These are phyloP conservation scores for Denticeps clupeoides DNA, from an alignment of 2,797 vertebrate genomes.

Conservation along the genomic window DNA sequence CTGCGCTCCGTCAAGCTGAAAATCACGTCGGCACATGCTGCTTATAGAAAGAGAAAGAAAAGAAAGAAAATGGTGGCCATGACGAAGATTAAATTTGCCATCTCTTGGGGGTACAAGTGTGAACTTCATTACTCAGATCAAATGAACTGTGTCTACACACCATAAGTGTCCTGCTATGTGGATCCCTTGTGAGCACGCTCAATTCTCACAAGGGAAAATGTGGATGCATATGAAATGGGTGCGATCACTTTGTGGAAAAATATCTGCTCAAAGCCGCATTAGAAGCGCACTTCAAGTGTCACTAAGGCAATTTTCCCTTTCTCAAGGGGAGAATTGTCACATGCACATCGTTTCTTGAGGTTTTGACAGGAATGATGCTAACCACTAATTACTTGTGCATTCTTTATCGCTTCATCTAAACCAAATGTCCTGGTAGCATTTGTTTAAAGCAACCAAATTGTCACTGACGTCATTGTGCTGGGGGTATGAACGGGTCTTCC, in stretches of 20 bases:
- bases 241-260: background rate
- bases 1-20: background rate
- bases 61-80: background rate
- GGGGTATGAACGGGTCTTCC: too few relatives aligned
- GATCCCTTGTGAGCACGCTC: background rate
- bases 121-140: background rate
- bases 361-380: too few relatives aligned
- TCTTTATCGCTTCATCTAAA: too few relatives aligned
- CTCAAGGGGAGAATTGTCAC: too few relatives aligned
- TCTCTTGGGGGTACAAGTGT: background rate
- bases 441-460: too few relatives aligned
- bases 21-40: background rate
- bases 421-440: too few relatives aligned
- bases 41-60: background rate
- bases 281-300: too few relatives aligned
- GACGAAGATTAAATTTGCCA: conserved; percentile 1
- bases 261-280: too few relatives aligned
- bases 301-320: too few relatives aligned
- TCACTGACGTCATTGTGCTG: too few relatives aligned
- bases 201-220: background rate
- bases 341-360: too few relatives aligned
- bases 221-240: background rate
- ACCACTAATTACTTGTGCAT: too few relatives aligned
- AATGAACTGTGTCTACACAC: background rate
- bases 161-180: background rate